Evolutionary conservation across 1,140 invertebrate genomes (phyloP), one percentile per base, ranked within the genome.

Genomic region (Dufourea novaeangliae): DNA sequence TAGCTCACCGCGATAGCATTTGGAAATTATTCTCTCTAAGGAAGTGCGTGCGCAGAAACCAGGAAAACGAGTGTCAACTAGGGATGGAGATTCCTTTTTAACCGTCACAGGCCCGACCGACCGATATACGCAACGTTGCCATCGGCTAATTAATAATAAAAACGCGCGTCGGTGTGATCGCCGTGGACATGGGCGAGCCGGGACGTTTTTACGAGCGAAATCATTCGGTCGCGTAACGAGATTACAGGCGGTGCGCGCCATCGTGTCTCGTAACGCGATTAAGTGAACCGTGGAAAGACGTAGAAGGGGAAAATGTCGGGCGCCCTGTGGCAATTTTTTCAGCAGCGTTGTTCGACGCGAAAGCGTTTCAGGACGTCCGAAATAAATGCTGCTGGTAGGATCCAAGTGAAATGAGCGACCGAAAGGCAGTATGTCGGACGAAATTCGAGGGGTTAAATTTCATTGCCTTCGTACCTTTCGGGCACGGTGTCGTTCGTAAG

Each of bases 161-260:
- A 63, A 63, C 59, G 75, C 64, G 75, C 68, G 57, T 52, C 66
- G 12, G 29, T 39, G 27, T 44, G n/a, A n/a, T 22, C 39, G 29
- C 14, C 56, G 66, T 11, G 67, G 25, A 20, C 14, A 20, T 17
- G n/a, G n/a, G 8, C 57, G 8, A 17, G 0, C 34, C 25, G 20
- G 25, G n/a, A n/a, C 37, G 50, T 79, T 73, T 73, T 79, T 74
- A 67, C 54, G 70, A 79, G 71, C 50, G 71, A 74, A 79, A 74
- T 79, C 77, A 74, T 79, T 79, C 71, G 77, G 71, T 74, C 59
- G 76, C 59, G 8, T 78, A 78, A 78, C 69, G 59, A 78, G 76
- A 72, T 78, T 78, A 78, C 69, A 39, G 27, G 27, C 29, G 20
- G 46, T 59, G 39, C 56, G 39, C 46, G 50, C 39, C 5, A 27